phyloP scores from a whole-genome alignment of 35 echinoderm and acorn worm species.

The Ophiothrix spiculata region DNA sequence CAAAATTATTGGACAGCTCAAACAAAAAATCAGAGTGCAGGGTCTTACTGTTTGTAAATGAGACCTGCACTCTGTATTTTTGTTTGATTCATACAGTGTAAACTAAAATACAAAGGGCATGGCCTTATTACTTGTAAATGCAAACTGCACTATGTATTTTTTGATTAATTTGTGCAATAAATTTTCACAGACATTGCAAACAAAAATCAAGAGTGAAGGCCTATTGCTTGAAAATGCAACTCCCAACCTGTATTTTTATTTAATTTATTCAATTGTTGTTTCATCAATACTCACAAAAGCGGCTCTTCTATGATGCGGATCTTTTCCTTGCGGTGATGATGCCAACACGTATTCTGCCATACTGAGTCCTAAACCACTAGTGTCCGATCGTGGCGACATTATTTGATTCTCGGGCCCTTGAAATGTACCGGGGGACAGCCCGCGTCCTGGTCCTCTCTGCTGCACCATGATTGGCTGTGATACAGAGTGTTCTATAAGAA shows the following conservation, averaged over 20 bases:
- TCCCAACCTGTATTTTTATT: background rate
- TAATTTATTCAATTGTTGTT: background rate
- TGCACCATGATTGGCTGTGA: constrained; percentile 98
- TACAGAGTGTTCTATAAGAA: constrained; percentile 78
- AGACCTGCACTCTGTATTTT: no score
- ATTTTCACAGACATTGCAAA: background rate
- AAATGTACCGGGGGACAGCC: constrained; percentile 65
- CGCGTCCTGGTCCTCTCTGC: constrained; percentile 41
- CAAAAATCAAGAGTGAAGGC: no score
- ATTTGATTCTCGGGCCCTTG: constrained; percentile 92
- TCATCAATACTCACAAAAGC: constrained; percentile 54
- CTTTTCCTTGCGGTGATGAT: constrained; percentile 62
- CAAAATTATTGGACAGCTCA: no score
- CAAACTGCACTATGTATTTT: background rate
- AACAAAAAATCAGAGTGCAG: no score
- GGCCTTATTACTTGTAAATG: no score
- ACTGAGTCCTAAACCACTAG: constrained; percentile 83
- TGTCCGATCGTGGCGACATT: constrained; percentile 88
- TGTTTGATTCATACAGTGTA: no score
- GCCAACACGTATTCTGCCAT: constrained; percentile 95
- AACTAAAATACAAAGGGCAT: no score
- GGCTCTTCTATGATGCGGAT: constrained; percentile 60
- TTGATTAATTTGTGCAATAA: background rate
- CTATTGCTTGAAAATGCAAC: background rate
- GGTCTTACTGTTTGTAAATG: no score